phyloP scores from a whole-genome alignment of 1,140 invertebrate genomes.

The Zaprionus kolodkinae region DNA sequence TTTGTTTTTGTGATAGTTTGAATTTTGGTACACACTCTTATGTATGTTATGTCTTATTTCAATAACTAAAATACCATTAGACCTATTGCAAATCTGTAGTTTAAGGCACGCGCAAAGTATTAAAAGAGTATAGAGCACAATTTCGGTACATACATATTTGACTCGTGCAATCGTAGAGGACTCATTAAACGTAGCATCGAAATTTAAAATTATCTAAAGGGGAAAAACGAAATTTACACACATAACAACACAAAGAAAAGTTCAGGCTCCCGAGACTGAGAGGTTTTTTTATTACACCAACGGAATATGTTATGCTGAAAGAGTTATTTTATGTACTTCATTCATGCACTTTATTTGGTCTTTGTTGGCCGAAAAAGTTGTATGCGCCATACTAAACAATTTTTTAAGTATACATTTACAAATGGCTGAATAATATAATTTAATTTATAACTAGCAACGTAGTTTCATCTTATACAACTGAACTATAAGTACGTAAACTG shows the following conservation, averaged over 20 bases:
- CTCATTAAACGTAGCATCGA: conserved; percentile 56
- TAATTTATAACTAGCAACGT: conserved; percentile 34
- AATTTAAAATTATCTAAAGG: conserved; percentile 44
- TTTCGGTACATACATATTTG: conserved; percentile 53
- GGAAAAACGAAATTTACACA: conserved; percentile 12
- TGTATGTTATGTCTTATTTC: conserved; percentile 68
- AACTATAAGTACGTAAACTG: conserved; percentile 18
- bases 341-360: conserved; percentile 22
- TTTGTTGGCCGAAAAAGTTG: conserved; percentile 5
- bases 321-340: conserved; percentile 13
- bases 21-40: conserved; percentile 70
- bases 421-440: conserved; percentile 40
- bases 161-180: conserved; percentile 69
- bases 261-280: conserved; percentile 8
- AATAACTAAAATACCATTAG: conserved; percentile 58
- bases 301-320: conserved; percentile 27
- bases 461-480: conserved; percentile 19
- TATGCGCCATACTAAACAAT: conserved; percentile 41
- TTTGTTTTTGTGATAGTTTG: conserved; percentile 81
- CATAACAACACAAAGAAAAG: conserved; percentile 8
- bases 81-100: conserved; percentile 58
- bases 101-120: conserved; percentile 71
- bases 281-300: conserved; percentile 12
- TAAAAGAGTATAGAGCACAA: conserved; percentile 44
- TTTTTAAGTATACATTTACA: conserved; percentile 28